phyloP scores from a whole-genome alignment of 2,888 invertebrate genomes.

The Uropetala carovei region DNA sequence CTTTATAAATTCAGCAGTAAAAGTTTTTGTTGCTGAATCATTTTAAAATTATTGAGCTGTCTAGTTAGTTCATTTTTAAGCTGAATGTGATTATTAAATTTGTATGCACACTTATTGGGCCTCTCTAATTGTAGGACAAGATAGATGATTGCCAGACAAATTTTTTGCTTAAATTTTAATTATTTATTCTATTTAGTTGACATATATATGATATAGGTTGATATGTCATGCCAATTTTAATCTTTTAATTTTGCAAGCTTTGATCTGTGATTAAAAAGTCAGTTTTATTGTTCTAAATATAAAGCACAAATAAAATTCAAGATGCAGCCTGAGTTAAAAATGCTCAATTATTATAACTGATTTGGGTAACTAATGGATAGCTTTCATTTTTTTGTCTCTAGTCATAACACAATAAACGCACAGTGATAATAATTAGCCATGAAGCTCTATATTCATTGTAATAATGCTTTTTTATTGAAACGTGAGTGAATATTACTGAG shows the following conservation, averaged over 20 bases:
- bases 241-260: not conserved
- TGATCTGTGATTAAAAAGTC: not conserved
- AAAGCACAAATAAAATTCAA: not conserved
- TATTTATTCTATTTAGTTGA: not conserved
- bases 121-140: not conserved
- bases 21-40: not conserved
- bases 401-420: constrained; percentile 52
- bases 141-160: no score
- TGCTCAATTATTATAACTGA: not conserved
- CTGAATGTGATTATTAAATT: not conserved
- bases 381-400: constrained; percentile 2
- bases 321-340: not conserved
- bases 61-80: not conserved
- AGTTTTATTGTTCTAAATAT: not conserved
- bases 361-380: not conserved
- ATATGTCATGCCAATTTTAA: not conserved
- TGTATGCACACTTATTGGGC: not conserved
- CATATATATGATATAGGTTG: not conserved
- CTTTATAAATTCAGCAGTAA: not conserved
- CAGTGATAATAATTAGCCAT: not conserved
- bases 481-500: not conserved
- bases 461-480: not conserved
- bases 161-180: not conserved
- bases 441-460: not conserved
- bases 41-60: not conserved